These are phyloP conservation scores for Eupithecia subfuscata DNA, from an alignment of 2,888 invertebrate genomes.

Conservation along the genomic window DNA sequence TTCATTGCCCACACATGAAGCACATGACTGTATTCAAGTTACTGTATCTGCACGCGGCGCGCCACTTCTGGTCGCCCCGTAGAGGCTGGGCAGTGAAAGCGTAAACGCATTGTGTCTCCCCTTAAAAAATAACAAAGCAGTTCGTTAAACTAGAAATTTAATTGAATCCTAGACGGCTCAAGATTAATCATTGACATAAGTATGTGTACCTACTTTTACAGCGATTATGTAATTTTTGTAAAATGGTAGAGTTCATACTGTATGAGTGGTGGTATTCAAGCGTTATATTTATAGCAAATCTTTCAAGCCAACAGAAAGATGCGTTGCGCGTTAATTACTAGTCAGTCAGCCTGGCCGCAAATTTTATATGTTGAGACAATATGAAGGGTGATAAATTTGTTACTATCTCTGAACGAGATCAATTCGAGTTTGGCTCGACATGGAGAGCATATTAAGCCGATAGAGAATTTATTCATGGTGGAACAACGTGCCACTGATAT, in stretches of 20 bases:
- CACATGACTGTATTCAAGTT: neutral
- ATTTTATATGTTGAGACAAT: constrained; percentile 28
- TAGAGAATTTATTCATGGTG: constrained; percentile 40
- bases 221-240: neutral
- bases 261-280: neutral
- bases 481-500: constrained; percentile 35
- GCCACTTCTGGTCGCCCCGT: no score
- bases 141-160: neutral
- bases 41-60: neutral
- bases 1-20: neutral
- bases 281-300: neutral
- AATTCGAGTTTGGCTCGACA: constrained; percentile 35
- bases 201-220: neutral
- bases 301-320: neutral
- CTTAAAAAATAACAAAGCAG: neutral
- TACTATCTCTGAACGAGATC: constrained; percentile 37
- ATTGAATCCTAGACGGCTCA: neutral
- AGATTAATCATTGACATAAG: neutral
- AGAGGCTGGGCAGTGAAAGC: neutral
- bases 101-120: neutral
- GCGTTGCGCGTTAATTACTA: neutral
- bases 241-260: neutral
- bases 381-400: constrained; percentile 37
- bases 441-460: constrained; percentile 38
- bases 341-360: neutral